These are phyloP conservation scores for Lepidiolamprologus cunningtoni DNA, from an alignment of 2,113 vertebrate species.

Conservation along the genomic window DNA sequence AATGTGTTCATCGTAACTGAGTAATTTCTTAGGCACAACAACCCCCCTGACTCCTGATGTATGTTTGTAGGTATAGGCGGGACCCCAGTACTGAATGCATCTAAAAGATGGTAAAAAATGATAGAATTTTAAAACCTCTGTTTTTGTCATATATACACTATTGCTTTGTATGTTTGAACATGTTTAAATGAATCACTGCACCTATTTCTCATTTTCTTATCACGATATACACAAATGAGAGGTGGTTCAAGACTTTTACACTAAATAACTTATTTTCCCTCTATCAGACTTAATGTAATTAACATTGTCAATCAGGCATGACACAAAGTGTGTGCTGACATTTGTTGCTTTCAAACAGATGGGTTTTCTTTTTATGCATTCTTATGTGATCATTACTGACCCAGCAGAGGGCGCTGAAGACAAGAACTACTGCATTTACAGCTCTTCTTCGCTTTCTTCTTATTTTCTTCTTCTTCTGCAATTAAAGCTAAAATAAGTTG, in stretches of 20 bases:
- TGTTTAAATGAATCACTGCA: not conserved
- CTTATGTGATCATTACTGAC: not conserved
- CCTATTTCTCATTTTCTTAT: not conserved
- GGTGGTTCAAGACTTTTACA: not conserved
- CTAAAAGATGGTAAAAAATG: accelerated
- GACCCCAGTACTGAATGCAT: not conserved
- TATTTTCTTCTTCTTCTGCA: not conserved
- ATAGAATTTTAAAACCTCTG: not conserved
- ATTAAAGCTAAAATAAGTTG: not conserved
- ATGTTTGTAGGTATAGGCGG: accelerated
- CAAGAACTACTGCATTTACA: accelerated
- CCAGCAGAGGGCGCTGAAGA: not conserved
- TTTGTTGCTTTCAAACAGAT: not conserved
- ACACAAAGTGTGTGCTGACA: not conserved
- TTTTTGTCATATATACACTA: not conserved
- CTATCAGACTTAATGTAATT: not conserved
- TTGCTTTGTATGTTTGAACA: not conserved
- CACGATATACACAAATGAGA: not conserved
- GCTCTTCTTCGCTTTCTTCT: accelerated
- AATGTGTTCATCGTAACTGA: not conserved
- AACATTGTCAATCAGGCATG: not conserved
- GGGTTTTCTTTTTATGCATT: not conserved
- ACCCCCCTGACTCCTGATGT: not conserved
- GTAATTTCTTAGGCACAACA: not conserved
- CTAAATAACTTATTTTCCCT: not conserved